phyloP scores from a whole-genome alignment of 1,140 invertebrate genomes.

The Agrilus planipennis region DNA sequence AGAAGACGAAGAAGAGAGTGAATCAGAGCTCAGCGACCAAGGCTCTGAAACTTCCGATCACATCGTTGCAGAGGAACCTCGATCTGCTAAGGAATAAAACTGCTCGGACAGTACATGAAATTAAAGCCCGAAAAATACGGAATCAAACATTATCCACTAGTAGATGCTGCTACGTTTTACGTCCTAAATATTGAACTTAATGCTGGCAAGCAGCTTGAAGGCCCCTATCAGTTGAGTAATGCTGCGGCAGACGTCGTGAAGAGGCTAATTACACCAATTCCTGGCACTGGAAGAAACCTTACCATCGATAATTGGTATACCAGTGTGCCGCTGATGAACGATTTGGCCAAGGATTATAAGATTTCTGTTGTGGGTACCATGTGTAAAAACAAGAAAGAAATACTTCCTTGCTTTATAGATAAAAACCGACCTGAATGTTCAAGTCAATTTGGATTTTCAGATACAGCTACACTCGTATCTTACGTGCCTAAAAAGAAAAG shows the following conservation, averaged over 20 bases:
- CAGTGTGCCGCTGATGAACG: slow-evolving; percentile 23
- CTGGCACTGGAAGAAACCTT: slow-evolving; percentile 28
- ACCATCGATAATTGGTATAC: slow-evolving; percentile 34
- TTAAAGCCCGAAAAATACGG: slow-evolving; percentile 9
- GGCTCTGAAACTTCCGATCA: too few species aligned
- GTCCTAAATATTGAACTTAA: slow-evolving; percentile 26
- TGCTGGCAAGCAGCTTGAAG: slow-evolving; percentile 23
- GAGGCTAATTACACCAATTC: slow-evolving; percentile 26
- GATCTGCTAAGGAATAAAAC: too few species aligned
- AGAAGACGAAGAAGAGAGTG: too few species aligned
- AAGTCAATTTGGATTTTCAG: slow-evolving; percentile 3
- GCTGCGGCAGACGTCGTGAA: slow-evolving; percentile 25
- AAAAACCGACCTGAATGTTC: not conserved
- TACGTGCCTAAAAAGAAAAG: slow-evolving; percentile 30
- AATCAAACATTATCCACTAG: not conserved
- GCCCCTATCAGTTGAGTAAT: slow-evolving; percentile 19
- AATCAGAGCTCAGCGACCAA: too few species aligned
- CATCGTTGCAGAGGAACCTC: too few species aligned
- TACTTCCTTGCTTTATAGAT: slow-evolving; percentile 5
- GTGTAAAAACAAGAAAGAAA: slow-evolving; percentile 28
- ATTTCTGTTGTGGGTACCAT: slow-evolving; percentile 30
- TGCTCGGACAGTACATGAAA: slow-evolving; percentile 5
- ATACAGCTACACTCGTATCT: slow-evolving; percentile 22
- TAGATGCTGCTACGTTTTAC: slow-evolving; percentile 7
- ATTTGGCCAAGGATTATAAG: slow-evolving; percentile 26